These are phyloP conservation scores for Apomyelois bistriatella DNA, from an alignment of 2,888 invertebrate genomes.

Conservation along the genomic window DNA sequence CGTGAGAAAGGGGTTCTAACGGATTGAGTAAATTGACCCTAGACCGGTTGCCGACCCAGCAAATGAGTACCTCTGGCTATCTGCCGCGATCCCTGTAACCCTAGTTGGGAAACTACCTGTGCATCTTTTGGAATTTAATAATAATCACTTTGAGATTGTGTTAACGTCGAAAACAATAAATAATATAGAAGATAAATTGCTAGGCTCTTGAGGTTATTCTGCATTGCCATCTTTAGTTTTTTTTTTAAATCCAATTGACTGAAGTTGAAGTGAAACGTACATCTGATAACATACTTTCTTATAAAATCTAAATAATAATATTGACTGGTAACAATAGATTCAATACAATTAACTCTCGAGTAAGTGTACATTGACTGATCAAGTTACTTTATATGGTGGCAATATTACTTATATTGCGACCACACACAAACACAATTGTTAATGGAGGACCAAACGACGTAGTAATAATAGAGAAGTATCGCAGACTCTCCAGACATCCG, in stretches of 20 bases:
- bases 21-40: slow-evolving; percentile 34
- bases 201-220: background rate
- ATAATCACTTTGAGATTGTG: slow-evolving; percentile 10
- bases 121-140: slow-evolving; percentile 12
- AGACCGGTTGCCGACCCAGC: slow-evolving; percentile 27
- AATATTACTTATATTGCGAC: background rate
- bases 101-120: slow-evolving; percentile 13
- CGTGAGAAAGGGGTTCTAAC: slow-evolving; percentile 37
- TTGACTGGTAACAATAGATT: no score
- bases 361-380: background rate
- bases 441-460: slow-evolving; percentile 5
- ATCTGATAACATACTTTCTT: no score
- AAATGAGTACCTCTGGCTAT: slow-evolving; percentile 24
- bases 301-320: no score
- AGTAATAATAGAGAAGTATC: slow-evolving; percentile 9
- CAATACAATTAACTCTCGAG: background rate
- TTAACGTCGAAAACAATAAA: slow-evolving; percentile 3
- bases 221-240: background rate
- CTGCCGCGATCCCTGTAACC: slow-evolving; percentile 17
- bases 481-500: slow-evolving; percentile 10
- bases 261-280: background rate
- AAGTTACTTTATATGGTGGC: background rate
- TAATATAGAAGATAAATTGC: slow-evolving; percentile 4
- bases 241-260: background rate
- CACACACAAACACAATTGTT: slow-evolving; percentile 10